These are phyloP conservation scores for Odocoileus virginianus DNA, from an alignment of 2,113 vertebrate species.

Conservation along the genomic window DNA sequence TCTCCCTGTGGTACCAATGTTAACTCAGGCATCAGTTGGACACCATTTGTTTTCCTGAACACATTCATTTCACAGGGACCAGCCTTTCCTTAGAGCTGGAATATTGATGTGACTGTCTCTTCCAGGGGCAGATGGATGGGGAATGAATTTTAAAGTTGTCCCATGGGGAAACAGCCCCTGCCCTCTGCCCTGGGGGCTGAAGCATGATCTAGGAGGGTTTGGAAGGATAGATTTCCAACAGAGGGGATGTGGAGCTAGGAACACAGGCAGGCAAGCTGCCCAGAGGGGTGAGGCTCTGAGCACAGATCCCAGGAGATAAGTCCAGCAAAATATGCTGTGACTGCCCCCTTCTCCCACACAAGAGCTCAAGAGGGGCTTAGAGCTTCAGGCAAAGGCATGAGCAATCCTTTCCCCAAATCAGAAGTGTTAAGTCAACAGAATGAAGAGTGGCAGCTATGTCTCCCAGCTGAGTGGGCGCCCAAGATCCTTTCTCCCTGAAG, in stretches of 20 bases:
- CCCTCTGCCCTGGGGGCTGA: neutral
- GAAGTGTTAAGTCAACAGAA: neutral
- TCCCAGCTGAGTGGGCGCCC: rapidly evolving
- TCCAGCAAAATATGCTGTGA: neutral
- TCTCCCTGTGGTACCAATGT: neutral
- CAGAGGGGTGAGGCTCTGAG: neutral
- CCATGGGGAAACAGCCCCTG: neutral
- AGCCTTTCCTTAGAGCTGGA: rapidly evolving
- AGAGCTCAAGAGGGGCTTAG: neutral
- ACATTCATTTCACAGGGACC: neutral
- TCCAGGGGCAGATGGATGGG: neutral
- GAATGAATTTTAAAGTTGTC: neutral
- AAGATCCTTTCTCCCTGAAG: neutral
- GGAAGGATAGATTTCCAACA: neutral
- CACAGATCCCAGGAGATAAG: neutral
- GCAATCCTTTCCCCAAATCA: neutral
- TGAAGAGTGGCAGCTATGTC: rapidly evolving
- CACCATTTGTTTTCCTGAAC: neutral
- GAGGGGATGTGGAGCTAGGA: no score
- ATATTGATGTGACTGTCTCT: neutral
- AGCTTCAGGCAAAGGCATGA: no score
- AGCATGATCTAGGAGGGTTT: neutral
- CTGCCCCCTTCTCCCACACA: rapidly evolving
- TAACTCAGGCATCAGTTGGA: neutral
- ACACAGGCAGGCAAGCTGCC: neutral